Conservation (phyloP, 2,113 vertebrate species). For the Prietella phreatophila region DNA sequence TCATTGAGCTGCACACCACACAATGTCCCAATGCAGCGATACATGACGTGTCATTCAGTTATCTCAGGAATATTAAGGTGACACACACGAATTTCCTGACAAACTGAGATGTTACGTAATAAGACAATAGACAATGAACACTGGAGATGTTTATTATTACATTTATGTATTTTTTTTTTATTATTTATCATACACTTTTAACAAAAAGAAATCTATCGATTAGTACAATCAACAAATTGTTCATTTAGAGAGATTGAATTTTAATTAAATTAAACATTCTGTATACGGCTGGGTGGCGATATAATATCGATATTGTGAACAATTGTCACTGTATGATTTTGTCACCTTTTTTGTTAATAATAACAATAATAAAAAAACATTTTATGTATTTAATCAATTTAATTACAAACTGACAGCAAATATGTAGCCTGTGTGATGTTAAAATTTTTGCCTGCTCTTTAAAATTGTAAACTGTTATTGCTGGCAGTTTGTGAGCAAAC, state of each 20-base stretch:
- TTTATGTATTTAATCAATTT: not conserved
- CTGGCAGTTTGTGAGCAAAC: not conserved
- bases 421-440: not conserved
- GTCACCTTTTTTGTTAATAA: too few species aligned
- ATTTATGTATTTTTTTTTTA: not conserved
- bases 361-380: too few species aligned
- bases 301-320: not conserved
- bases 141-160: not conserved
- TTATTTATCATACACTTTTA: not conserved
- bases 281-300: too few species aligned
- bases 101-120: not conserved
- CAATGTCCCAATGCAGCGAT: conserved; percentile 25
- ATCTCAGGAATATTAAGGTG: conserved; percentile 17
- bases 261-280: too few species aligned
- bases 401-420: not conserved
- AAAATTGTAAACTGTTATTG: not conserved
- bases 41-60: not conserved
- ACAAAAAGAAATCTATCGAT: not conserved
- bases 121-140: not conserved
- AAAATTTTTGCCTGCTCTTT: not conserved
- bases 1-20: not conserved
- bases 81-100: not conserved
- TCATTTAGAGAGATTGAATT: too few species aligned
- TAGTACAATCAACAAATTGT: not conserved
- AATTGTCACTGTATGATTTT: not conserved